Evolutionary conservation across 2,888 invertebrate genomes (phyloP), one percentile per base, ranked within the genome.

Genomic region (Empis stercorea): DNA sequence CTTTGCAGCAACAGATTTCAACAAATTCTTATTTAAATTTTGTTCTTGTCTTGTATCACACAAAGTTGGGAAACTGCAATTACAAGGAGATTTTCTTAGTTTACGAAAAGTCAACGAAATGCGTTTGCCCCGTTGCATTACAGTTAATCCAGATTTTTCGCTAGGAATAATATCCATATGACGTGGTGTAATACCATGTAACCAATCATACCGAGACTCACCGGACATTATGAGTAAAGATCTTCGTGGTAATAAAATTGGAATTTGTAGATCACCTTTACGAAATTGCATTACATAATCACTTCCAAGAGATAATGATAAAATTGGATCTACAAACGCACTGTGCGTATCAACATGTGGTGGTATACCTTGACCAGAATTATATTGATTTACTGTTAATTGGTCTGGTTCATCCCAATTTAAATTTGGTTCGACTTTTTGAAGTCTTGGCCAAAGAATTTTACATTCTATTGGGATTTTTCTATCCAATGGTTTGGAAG

Each of bases 321-420:
- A 63, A 52, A 97, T 86, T 3, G 84, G 85, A 60, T 84, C 84
- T 54, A 87, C 84, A 69, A 97, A 99, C 1, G 92, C 86, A 65
- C 92, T 92, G 62, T 95, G 94, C 0, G 91, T 94, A 64, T 99
- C 97, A 16, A 94, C 81, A 68, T 99, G 97, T 0, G 85, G 78
- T 30, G 97, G 96, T 62, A 99, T 97, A 76, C 87, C 87, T 74
- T 92, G 89, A 13, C 93, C 92, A 41, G 88, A 83, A 49, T 73
- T 66, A 66, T 93, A 93, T 57, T 78, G 77, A 65, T 93, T 93
- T 0, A 91, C 77, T 1, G 93, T 93, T 42, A 92, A 61, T 61
- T 93, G 93, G 70, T 92, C 82, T 4, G 89, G 89, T 23, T 61
- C 51, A 39, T 48, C 30, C 49, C 70, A 66, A 20, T 65, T 62